phyloP scores from a whole-genome alignment of 2,888 invertebrate species.

The Melieria omissa region DNA sequence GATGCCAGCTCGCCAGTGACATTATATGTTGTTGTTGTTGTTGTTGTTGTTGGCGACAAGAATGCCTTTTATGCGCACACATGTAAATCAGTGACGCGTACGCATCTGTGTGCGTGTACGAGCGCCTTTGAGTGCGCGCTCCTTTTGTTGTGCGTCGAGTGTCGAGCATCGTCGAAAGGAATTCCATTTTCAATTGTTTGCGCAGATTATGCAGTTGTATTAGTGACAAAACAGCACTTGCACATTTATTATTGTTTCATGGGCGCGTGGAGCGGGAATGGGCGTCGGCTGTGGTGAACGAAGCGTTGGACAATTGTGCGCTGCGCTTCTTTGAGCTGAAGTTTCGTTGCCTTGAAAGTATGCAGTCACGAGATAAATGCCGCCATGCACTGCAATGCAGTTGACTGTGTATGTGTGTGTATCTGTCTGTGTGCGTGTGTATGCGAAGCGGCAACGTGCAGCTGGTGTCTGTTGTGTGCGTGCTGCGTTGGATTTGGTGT shows the following conservation, averaged over 20 bases:
- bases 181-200: conserved; percentile 62
- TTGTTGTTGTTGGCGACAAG: too few relatives aligned
- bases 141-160: conserved; percentile 47
- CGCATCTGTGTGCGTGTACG: conserved; percentile 18
- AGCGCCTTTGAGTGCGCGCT: conserved; percentile 22
- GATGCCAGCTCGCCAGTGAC: too few relatives aligned
- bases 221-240: conserved; percentile 41
- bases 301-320: too few relatives aligned
- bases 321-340: neutral
- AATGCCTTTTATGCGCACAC: conserved; percentile 27
- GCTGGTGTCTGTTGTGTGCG: neutral
- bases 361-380: conserved; percentile 28
- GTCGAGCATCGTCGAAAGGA: conserved; percentile 32
- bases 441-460: neutral
- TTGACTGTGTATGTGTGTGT: neutral
- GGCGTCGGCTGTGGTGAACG: neutral
- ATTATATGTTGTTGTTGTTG: too few relatives aligned
- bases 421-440: neutral
- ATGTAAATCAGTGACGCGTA: conserved; percentile 32
- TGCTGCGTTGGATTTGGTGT: neutral
- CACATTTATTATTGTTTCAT: neutral
- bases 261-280: too few relatives aligned
- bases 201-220: conserved; percentile 61
- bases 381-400: conserved; percentile 3
- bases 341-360: conserved; percentile 26